Evolutionary conservation across 2,113 vertebrate species (phyloP).

Genomic region (Rutilus rutilus): DNA sequence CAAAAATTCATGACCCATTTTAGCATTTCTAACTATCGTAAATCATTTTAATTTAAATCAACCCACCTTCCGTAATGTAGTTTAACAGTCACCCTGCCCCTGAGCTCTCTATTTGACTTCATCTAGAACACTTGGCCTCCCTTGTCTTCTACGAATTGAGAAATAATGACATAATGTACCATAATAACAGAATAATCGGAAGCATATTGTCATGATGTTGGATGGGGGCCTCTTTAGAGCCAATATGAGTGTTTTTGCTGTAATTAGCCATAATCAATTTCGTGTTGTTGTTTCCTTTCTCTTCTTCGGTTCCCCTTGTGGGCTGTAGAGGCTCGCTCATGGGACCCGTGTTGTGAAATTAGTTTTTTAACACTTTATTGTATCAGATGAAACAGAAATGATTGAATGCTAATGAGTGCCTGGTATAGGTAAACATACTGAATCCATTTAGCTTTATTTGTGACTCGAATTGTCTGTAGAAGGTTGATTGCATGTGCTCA

Average conservation of each 20-base stretch:
- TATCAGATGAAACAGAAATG: constrained; percentile 7
- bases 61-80: neutral
- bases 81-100: constrained; percentile 6
- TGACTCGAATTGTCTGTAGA: neutral
- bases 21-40: neutral
- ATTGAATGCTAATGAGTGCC: constrained; percentile 31
- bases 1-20: neutral
- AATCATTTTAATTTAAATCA: constrained; percentile 15
- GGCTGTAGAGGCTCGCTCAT: constrained; percentile 22
- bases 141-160: constrained; percentile 40
- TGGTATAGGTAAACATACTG: constrained; percentile 2
- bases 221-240: constrained; percentile 36
- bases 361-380: constrained; percentile 30
- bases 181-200: constrained; percentile 46
- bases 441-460: constrained; percentile 32
- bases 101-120: constrained; percentile 28
- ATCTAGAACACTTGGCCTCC: constrained; percentile 27
- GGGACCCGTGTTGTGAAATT: constrained; percentile 37
- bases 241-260: constrained; percentile 43
- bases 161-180: constrained; percentile 45
- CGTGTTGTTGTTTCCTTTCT: constrained; percentile 21
- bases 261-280: constrained; percentile 51
- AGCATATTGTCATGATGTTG: constrained; percentile 44
- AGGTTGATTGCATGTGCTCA: constrained; percentile 26
- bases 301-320: neutral